phyloP scores from a whole-genome alignment of 2,888 invertebrate species.

The Athalia cordata region DNA sequence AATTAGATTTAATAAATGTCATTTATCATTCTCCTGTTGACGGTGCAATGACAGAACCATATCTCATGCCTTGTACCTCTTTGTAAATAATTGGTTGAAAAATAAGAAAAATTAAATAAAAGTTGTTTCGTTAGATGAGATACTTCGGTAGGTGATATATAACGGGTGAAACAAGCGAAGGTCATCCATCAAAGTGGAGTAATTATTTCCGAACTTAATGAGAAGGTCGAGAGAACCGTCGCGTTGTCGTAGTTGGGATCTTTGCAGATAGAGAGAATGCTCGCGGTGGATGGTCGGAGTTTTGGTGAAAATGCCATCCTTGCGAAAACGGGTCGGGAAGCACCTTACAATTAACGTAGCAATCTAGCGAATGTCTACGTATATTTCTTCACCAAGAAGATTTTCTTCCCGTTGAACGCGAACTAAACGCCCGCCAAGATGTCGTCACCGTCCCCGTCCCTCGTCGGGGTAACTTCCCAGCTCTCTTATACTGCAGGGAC shows the following conservation, averaged over 20 bases:
- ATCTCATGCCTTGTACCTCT: no score
- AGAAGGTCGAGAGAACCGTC: conserved; percentile 15
- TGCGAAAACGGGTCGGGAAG: not conserved
- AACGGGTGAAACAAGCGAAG: conserved; percentile 15
- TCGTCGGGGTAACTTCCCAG: no score
- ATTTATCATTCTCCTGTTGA: no score
- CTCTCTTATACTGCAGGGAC: no score
- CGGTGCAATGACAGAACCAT: no score
- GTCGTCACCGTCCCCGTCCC: not conserved
- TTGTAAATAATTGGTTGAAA: no score
- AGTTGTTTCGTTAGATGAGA: no score
- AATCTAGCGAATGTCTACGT: conserved; percentile 6
- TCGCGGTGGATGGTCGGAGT: not conserved
- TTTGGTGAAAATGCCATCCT: not conserved
- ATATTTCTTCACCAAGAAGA: conserved; percentile 8
- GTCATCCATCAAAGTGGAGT: conserved; percentile 15
- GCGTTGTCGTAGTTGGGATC: not conserved
- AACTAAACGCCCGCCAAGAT: no score
- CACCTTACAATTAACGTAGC: conserved; percentile 18
- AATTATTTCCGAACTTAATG: conserved; percentile 25
- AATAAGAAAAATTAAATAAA: no score
- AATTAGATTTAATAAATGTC: no score
- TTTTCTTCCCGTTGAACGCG: not conserved
- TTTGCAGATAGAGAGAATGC: not conserved
- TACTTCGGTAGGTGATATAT: no score